Base-by-base conservation (phyloP, 2,888 invertebrate species). In the Hipparchia semele region DNA sequence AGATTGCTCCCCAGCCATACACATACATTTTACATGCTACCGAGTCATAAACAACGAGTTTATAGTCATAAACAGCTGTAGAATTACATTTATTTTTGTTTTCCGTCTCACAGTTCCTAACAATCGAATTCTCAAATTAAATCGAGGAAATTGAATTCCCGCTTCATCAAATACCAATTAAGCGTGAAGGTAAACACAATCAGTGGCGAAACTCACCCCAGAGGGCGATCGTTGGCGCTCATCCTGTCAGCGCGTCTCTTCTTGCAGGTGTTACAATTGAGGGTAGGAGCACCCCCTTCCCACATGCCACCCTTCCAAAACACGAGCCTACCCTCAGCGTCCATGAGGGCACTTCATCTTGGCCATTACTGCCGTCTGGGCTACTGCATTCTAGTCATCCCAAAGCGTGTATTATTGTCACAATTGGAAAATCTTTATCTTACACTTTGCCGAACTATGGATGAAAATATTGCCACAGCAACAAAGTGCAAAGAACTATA, bases 271-370 rank as follows among this genome's bases (percentile, higher is more conserved):
- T 90, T 90, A 79, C 93, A 93, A 79, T 76, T 87, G 60, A 93
- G 83, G 75, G 93, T 91, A 68, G 92, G 93, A 23, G 92, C 91
- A 60, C 86, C 90, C 2, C 88, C 90, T 79, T 91, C 92, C 92
- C 92, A 92, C 76, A 93, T 82, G 68, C 93, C 93, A 56, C 88
- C 87, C 83, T 93, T 92, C 93, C 93, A 93, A 80, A 92, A 92
- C 77, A 92, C 87, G 74, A 93, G 82, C 58, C 91, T 86, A 72
- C 93, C 94, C 80, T 93, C 93, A 86, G 88, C 88, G 83, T 93
- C 93, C 93, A 93, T 93, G 78, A 82, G 83, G 81, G 74, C 80
- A 73, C 76, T 70, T 76, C 85, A 87, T 83, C 68, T 76, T 82
- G 79, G 81, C 78, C 79, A 76, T 74, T 66, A 59, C 53, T 53